phyloP scores from a whole-genome alignment of 2,113 vertebrate genomes.

The Sinocyclocheilus rhinocerous region DNA sequence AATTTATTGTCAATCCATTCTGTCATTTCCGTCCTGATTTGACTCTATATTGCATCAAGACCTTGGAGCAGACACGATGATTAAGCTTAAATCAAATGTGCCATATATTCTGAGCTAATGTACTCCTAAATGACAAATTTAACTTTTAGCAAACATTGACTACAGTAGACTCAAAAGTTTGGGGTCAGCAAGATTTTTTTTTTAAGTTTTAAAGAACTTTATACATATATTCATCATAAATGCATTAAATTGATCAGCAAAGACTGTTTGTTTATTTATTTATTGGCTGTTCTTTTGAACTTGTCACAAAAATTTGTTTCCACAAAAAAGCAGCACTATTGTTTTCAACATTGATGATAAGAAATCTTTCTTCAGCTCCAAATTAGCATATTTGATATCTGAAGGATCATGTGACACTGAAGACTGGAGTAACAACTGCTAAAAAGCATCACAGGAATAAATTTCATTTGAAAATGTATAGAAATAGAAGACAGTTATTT shows the following conservation, averaged over 20 bases:
- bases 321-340: not conserved
- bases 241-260: not conserved
- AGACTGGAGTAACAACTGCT: not conserved
- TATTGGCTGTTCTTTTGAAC: not conserved
- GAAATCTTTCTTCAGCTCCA: not conserved
- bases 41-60: conserved; percentile 1
- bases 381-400: not conserved
- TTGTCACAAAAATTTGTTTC: not conserved
- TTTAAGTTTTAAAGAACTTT: not conserved
- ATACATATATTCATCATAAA: not conserved
- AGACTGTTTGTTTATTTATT: not conserved
- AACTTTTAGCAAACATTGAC: not conserved
- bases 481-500: not conserved
- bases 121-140: not conserved
- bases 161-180: not conserved
- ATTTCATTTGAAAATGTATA: not conserved
- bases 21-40: not conserved
- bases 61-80: not conserved
- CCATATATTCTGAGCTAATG: not conserved
- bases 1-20: not conserved
- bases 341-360: not conserved
- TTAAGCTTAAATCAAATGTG: not conserved
- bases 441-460: not conserved
- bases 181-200: not conserved
- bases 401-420: not conserved